phyloP scores from a whole-genome alignment of 2,113 vertebrate species.

The Agapornis roseicollis region DNA sequence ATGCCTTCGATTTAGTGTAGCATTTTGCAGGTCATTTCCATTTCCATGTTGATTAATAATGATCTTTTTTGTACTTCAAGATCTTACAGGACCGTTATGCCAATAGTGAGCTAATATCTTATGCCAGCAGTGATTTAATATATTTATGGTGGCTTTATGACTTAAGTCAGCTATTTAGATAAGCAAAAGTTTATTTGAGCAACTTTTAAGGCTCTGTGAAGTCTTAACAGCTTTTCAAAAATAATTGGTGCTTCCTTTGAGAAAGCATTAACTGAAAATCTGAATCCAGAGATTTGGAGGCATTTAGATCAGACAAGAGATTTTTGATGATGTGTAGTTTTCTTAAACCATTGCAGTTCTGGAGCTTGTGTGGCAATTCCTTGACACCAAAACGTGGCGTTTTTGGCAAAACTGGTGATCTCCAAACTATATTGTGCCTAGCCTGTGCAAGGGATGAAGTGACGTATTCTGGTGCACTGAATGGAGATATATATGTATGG shows the following conservation, averaged over 20 bases:
- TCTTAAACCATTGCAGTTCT: conserved; percentile 83
- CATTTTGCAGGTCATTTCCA: neutral
- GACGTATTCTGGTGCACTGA: conserved; percentile 96
- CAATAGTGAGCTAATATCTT: neutral
- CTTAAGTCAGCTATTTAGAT: neutral
- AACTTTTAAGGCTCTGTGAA: neutral
- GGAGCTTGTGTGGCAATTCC: conserved; percentile 97
- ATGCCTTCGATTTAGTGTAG: neutral
- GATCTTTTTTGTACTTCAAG: neutral
- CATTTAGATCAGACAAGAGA: neutral
- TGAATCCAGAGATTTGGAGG: neutral
- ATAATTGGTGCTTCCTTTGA: neutral
- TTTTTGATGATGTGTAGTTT: neutral
- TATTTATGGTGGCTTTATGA: neutral
- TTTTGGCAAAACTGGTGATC: conserved; percentile 97
- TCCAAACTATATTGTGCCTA: conserved; percentile 97
- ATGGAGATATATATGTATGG: conserved; percentile 97
- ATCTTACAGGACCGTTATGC: neutral
- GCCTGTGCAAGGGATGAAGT: conserved; percentile 95
- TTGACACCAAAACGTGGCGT: conserved; percentile 94
- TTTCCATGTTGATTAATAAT: neutral
- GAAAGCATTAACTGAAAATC: neutral
- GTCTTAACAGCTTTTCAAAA: neutral
- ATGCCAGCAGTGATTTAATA: neutral
- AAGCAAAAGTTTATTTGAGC: neutral